phyloP scores from a whole-genome alignment of 2,113 vertebrate genomes.

The Tonatia bakeri region DNA sequence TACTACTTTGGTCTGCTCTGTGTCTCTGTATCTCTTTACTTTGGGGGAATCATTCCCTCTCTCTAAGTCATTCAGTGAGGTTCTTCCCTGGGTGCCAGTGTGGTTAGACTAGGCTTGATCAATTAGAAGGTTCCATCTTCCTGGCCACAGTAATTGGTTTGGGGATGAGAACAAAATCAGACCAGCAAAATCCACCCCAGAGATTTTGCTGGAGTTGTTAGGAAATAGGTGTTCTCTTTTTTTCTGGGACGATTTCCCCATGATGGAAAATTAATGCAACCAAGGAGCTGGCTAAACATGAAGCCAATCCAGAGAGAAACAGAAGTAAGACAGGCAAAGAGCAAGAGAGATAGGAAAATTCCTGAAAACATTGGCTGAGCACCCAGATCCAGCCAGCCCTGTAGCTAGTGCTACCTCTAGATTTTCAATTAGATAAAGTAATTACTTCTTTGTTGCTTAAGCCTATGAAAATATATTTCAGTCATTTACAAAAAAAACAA shows the following conservation, averaged over 20 bases:
- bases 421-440: neutral
- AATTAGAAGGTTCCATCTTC: neutral
- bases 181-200: neutral
- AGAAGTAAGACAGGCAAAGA: neutral
- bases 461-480: neutral
- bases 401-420: neutral
- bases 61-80: neutral
- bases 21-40: neutral
- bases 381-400: neutral
- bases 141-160: neutral
- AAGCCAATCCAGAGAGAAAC: neutral
- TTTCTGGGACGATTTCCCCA: neutral
- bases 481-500: neutral
- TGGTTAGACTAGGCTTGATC: neutral
- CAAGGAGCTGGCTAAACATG: neutral
- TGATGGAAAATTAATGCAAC: constrained; percentile 15
- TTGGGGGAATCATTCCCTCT: neutral
- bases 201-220: neutral
- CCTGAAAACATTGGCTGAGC: neutral
- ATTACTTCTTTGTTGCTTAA: neutral
- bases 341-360: neutral
- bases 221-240: neutral
- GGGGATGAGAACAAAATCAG: neutral
- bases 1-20: neutral
- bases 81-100: neutral